Evolutionary conservation across 2,888 invertebrate species (phyloP), one percentile per base, ranked within the genome.

Genomic region (Cetonia aurata): DNA sequence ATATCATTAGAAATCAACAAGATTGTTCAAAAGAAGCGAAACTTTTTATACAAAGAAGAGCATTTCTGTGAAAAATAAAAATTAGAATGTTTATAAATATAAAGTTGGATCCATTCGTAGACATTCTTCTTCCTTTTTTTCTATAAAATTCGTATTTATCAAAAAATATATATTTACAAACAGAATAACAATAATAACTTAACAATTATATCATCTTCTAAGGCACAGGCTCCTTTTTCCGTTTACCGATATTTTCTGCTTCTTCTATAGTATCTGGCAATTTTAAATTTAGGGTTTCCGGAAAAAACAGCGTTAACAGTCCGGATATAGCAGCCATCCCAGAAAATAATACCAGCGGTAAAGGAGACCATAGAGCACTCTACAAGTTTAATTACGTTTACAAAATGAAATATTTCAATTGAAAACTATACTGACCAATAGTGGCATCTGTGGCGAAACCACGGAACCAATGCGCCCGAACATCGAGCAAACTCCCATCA

Each of bases 191-290:
- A n/a, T n/a, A 46, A 46, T 46, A 46, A 50, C 9, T 15, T 50
- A 25, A 50, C 50, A 50, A 50, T 50, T 13, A 50, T 15, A 17
- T 15, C 9, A 50, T 15, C n/a, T 13, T 46, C 15, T 19, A 52
- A 52, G 52, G 25, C 12, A 25, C 15, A 4, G 48, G 1, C 12
- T 62, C 62, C 10, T 62, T 62, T 12, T 48, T 62, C 1, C 41
- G 15, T 62, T 70, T 72, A 67, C 85, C 85, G 59, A 87, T 84
- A 72, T 87, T 86, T 81, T 89, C 90, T 0, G 92, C 92, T 77
- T 92, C 91, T 74, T 88, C 88, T 25, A 92, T 88, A 1, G 92
- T 92, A 83, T 93, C 92, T 0, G 89, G 89, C 0, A 89, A 83
- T 75, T 89, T 88, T 74, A 87, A 87, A 77, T 91, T 90, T 62